Percentiles rank a stretch among this genome's conserved stretches.
phyloP scores from a whole-genome alignment of 2,113 vertebrate genomes.

The Australoheros scitulus region DNA sequence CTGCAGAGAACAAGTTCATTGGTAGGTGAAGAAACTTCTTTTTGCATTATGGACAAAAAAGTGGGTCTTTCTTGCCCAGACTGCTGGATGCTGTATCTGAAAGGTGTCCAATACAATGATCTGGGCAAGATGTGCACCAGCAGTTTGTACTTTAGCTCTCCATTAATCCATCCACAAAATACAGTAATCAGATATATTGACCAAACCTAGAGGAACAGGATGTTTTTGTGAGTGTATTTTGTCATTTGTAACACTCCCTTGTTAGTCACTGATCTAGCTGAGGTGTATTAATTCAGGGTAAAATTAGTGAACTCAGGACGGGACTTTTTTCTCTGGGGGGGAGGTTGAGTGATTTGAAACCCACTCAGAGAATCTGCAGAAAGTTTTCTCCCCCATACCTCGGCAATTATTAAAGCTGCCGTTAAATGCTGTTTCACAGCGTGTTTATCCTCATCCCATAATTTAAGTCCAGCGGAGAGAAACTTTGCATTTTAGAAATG shows the following conservation, averaged over 20 bases:
- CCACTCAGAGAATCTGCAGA: not conserved
- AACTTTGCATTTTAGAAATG: not conserved
- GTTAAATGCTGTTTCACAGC: conserved; percentile 3
- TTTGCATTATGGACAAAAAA: not conserved
- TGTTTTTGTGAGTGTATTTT: not conserved
- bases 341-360: conserved; percentile 4
- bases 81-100: not conserved
- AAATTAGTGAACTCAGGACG: not conserved
- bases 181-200: conserved; percentile 29
- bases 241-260: conserved; percentile 2
- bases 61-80: not conserved
- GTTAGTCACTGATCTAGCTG: not conserved
- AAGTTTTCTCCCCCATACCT: not conserved
- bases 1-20: conserved; percentile 94
- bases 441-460: not conserved
- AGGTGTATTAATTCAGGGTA: not conserved
- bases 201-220: not conserved
- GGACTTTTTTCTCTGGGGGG: not conserved
- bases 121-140: not conserved
- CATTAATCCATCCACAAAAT: not conserved
- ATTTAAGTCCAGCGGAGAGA: conserved; percentile 5
- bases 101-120: conserved; percentile 3
- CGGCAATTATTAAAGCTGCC: not conserved
- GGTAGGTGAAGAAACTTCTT: conserved; percentile 78
- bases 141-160: conserved; percentile 8